Evolutionary conservation across 2,797 vertebrate species (phyloP), one percentile per base, ranked within the genome.

Genomic region (Sebastes goodei): DNA sequence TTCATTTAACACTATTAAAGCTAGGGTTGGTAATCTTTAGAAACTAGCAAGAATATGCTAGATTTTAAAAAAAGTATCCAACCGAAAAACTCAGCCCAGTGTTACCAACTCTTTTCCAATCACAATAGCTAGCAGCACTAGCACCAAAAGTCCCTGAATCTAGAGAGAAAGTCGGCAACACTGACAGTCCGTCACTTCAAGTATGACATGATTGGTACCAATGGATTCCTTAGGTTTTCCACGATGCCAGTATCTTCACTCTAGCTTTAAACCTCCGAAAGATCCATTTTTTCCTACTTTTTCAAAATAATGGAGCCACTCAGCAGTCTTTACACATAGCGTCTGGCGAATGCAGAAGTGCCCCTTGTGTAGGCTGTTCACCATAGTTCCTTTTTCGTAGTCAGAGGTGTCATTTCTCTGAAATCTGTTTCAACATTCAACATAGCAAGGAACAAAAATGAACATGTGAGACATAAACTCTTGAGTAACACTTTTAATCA

Each of bases 401-500:
- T 67, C 49, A 75, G 59, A 72, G 29, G 35, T 64, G 46, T 42
- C 69, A 29, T 82, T 76, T 78, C 65, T 78, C 76, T 62, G 10
- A 66, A 57, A 80, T 67, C 49, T 83, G 52, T 62, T 75, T 71
- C 49, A 65, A 68, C 63, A 72, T 74, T 87, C 66, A 60, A 20
- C 21, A 86, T n/a, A 49, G 12, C 52, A 53, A 14, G 17, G 14
- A 52, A 67, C 64, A 64, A 17, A 71, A 76, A 85, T 29, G 53
- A 84, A 60, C 63, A 61, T 46, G 52, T 30, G 11, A 77, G 68
- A 73, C 30, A 62, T 57, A 70, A 83, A 81, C 81, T 82, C 66
- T 74, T 49, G 30, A 83, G 67, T 75, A 90, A 76, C 69, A 59
- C 76, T 88, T 90, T 89, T 84, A 90, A 91, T 87, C 76, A 69